A percentile compares a stretch with the other conserved stretches of the same genome.
These are phyloP conservation scores for Ganaspis sp. DNA, from an alignment of 1,140 invertebrate genomes.

Conservation along the genomic window DNA sequence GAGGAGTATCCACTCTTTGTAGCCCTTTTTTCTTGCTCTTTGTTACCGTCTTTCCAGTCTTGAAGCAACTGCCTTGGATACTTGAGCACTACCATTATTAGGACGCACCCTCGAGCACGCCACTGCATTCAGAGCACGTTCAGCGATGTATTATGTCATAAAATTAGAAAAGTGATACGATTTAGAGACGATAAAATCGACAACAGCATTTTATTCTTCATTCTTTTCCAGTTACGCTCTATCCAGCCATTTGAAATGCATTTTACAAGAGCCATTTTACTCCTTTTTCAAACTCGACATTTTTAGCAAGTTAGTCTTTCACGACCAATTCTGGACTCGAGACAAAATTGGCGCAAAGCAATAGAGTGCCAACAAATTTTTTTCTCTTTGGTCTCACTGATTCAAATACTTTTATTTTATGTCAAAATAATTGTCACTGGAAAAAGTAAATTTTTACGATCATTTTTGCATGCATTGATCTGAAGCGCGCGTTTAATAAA, in stretches of 20 bases:
- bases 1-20: slow-evolving; percentile 8
- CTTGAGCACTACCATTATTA: slow-evolving; percentile 29
- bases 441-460: too few relatives aligned
- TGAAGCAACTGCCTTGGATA: slow-evolving; percentile 21
- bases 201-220: slow-evolving; percentile 26
- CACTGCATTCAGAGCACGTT: slow-evolving; percentile 28
- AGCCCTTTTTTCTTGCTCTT: slow-evolving; percentile 23
- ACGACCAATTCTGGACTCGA: too few relatives aligned
- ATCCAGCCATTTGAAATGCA: background rate
- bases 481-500: too few relatives aligned
- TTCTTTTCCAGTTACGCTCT: background rate
- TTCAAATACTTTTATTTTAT: too few relatives aligned
- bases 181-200: slow-evolving; percentile 19
- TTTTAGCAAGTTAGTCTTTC: too few relatives aligned
- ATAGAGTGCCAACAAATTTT: too few relatives aligned
- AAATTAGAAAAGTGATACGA: slow-evolving; percentile 31
- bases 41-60: slow-evolving; percentile 26
- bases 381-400: too few relatives aligned
- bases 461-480: too few relatives aligned
- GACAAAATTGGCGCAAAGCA: too few relatives aligned
- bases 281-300: background rate
- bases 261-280: background rate
- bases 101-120: slow-evolving; percentile 25
- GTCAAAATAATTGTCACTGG: too few relatives aligned
- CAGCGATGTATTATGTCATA: slow-evolving; percentile 25